These are phyloP conservation scores for Pseudomyrmex pallidus DNA, from an alignment of 1,140 invertebrate genomes.

Conservation along the genomic window DNA sequence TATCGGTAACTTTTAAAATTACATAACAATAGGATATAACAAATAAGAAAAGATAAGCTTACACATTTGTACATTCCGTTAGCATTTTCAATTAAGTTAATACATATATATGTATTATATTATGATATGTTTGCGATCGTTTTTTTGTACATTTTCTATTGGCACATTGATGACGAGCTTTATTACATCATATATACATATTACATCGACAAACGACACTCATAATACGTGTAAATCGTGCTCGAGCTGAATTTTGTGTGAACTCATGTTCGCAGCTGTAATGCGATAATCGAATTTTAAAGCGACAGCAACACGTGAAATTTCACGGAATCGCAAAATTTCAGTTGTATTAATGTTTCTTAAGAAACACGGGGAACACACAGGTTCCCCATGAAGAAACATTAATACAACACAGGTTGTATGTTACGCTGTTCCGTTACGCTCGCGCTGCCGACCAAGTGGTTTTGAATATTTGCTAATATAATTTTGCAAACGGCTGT, in stretches of 20 bases:
- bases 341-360: slow-evolving; percentile 29
- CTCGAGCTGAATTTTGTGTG: slow-evolving; percentile 3
- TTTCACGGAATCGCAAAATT: slow-evolving; percentile 33
- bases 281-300: slow-evolving; percentile 36
- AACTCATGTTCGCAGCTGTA: slow-evolving; percentile 5
- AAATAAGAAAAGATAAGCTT: slow-evolving; percentile 38
- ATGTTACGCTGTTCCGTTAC: slow-evolving; percentile 47
- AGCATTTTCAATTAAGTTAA: background rate
- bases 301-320: background rate
- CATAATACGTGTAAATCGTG: background rate
- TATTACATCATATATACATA: background rate
- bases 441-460: background rate
- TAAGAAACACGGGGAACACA: background rate
- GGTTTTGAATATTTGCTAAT: slow-evolving; percentile 44
- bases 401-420: background rate
- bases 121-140: background rate
- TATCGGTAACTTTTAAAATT: slow-evolving; percentile 36
- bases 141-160: background rate
- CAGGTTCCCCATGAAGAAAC: slow-evolving; percentile 7
- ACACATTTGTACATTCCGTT: background rate
- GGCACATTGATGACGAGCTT: background rate
- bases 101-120: background rate
- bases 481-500: slow-evolving; percentile 40
- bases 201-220: background rate
- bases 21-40: slow-evolving; percentile 25